Evolutionary conservation across 2,113 vertebrate genomes (phyloP), one percentile per base, ranked within the genome.

Genomic region (Craseonycteris thonglongyai): DNA sequence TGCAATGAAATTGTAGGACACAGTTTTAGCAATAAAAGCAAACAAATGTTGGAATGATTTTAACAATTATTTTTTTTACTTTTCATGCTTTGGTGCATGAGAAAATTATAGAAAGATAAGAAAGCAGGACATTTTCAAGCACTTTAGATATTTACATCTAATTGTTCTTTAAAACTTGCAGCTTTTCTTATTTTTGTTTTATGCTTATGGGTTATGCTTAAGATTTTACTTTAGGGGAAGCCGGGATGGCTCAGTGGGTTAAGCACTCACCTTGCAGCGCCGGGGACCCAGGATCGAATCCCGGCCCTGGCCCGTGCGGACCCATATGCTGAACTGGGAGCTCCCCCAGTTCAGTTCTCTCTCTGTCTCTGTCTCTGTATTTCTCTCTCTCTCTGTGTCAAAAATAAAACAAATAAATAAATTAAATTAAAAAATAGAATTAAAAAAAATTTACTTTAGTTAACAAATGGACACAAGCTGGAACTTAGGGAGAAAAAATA

Each of bases 401-500:
- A n/a, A n/a, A n/a, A n/a, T n/a, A n/a, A n/a, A n/a, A n/a, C n/a
- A n/a, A n/a, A n/a, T n/a, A n/a, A n/a, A n/a, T n/a, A n/a, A n/a
- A n/a, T n/a, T n/a, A n/a, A n/a, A n/a, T n/a, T n/a, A n/a, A n/a
- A n/a, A n/a, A n/a, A n/a, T n/a, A n/a, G n/a, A n/a, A n/a, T n/a
- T n/a, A n/a, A n/a, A n/a, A n/a, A n/a, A n/a, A n/a, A n/a, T 96
- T 91, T 90, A 69, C n/a, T 82, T 86, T 87, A 91, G 33, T 72
- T 76, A 90, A 87, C 33, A 90, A 94, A 94, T 28, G 26, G 68
- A 93, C 81, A 89, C n/a, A n/a, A 71, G 66, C 78, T 28, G n/a
- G 35, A 81, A 88, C 66, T 94, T 82, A 74, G 26, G 68, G 28
- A 76, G 42, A 65, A 86, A 93, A 84, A n/a, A n/a, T 51, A 49